These are phyloP conservation scores for Pluvialis apricaria DNA, from an alignment of 2,113 vertebrate species.

Conservation along the genomic window DNA sequence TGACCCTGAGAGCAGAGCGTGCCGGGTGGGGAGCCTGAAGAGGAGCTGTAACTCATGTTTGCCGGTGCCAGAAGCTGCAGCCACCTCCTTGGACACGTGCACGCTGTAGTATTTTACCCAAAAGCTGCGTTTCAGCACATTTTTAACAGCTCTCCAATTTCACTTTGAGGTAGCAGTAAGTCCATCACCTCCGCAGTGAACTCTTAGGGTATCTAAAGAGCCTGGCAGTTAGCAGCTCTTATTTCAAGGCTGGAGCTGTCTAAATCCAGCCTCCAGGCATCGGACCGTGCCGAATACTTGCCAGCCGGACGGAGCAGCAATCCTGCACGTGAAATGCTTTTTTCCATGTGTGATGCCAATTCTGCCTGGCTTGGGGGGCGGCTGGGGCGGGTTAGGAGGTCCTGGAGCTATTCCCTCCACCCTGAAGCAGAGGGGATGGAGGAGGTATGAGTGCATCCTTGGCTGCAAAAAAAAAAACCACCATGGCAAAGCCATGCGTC, in stretches of 20 bases:
- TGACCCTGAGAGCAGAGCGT: neutral
- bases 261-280: conserved; percentile 34
- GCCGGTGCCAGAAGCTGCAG: neutral
- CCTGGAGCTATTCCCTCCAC: neutral
- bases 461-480: neutral
- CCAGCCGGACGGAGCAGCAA: neutral
- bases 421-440: neutral
- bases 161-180: neutral
- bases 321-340: neutral
- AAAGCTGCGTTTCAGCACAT: conserved; percentile 25
- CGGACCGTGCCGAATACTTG: neutral
- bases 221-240: neutral
- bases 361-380: neutral
- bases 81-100: neutral
- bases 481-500: fast-evolving
- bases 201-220: conserved; percentile 5
- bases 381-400: neutral
- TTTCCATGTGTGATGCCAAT: neutral
- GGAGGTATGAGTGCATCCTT: neutral
- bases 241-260: conserved; percentile 41
- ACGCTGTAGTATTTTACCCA: neutral
- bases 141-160: conserved; percentile 30
- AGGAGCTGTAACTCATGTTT: neutral
- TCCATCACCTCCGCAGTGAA: conserved; percentile 38
- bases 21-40: neutral